Conservation (phyloP, 2,113 vertebrate species). For the Mus spicilegus region DNA sequence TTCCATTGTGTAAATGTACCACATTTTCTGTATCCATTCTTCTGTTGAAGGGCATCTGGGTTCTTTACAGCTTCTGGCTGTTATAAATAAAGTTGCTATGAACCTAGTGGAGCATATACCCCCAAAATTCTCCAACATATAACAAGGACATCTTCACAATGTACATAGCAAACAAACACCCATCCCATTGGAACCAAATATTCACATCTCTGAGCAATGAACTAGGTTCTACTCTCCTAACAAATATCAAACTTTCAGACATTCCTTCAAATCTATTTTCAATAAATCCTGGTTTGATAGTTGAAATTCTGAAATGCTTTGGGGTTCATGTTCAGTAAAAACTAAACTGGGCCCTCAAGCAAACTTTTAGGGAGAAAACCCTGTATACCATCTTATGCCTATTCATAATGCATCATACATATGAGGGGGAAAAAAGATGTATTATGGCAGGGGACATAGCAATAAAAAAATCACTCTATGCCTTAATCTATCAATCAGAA, state of each 20-base stretch:
- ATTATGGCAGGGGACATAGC: background rate
- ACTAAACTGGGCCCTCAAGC: background rate
- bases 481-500: background rate
- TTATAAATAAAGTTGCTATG: too few species aligned
- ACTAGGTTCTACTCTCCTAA: background rate
- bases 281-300: background rate
- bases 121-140: too few species aligned
- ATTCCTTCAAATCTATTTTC: background rate
- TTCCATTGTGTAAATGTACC: too few species aligned
- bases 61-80: too few species aligned
- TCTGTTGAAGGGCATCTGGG: too few species aligned
- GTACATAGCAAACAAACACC: too few species aligned
- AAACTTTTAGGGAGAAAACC: background rate
- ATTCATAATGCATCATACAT: background rate
- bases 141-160: background rate
- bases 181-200: too few species aligned
- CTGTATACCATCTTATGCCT: background rate
- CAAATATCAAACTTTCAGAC: background rate
- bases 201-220: background rate
- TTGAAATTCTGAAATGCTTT: background rate
- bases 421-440: background rate
- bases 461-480: background rate
- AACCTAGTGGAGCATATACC: too few species aligned
- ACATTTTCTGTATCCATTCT: too few species aligned
- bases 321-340: background rate